These are phyloP conservation scores for Drosophila sordidula DNA, from an alignment of 2,888 invertebrate species.

Conservation along the genomic window DNA sequence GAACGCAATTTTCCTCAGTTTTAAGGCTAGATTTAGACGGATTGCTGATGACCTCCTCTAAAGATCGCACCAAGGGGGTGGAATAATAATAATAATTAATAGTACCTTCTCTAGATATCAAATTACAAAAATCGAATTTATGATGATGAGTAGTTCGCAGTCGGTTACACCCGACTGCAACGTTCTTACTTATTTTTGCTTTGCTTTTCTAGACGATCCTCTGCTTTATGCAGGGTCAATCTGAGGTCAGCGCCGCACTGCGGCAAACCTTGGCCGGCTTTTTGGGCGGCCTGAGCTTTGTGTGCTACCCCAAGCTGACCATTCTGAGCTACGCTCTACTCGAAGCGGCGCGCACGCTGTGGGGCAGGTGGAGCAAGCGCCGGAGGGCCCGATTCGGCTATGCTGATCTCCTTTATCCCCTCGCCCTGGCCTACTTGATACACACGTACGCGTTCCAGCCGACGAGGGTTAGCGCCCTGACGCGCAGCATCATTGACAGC, in stretches of 20 bases:
- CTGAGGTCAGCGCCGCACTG: not conserved
- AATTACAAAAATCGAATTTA: no score
- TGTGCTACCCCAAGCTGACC: conserved; percentile 66
- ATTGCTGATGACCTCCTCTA: no score
- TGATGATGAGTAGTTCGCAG: no score
- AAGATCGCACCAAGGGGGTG: no score
- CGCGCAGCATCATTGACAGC: conserved; percentile 41
- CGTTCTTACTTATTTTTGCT: not conserved
- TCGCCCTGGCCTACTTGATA: conserved; percentile 51
- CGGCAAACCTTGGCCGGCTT: conserved; percentile 73
- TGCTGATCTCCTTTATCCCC: conserved; percentile 34
- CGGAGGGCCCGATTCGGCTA: conserved; percentile 18
- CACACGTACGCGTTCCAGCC: conserved; percentile 48
- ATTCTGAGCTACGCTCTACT: conserved; percentile 70
- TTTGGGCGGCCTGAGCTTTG: conserved; percentile 70
- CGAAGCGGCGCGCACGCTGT: conserved; percentile 59
- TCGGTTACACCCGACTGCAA: no score
- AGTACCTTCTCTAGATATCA: no score
- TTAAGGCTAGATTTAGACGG: no score
- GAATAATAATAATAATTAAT: no score
- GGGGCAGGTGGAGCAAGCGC: conserved; percentile 30
- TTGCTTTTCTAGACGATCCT: conserved; percentile 50
- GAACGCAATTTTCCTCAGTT: no score
- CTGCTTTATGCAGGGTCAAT: conserved; percentile 57
- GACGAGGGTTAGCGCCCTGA: conserved; percentile 36